Evolutionary conservation across 2,113 vertebrate genomes (phyloP), one percentile per base, ranked within the genome.

Genomic region (Andinoacara biseriatus): DNA sequence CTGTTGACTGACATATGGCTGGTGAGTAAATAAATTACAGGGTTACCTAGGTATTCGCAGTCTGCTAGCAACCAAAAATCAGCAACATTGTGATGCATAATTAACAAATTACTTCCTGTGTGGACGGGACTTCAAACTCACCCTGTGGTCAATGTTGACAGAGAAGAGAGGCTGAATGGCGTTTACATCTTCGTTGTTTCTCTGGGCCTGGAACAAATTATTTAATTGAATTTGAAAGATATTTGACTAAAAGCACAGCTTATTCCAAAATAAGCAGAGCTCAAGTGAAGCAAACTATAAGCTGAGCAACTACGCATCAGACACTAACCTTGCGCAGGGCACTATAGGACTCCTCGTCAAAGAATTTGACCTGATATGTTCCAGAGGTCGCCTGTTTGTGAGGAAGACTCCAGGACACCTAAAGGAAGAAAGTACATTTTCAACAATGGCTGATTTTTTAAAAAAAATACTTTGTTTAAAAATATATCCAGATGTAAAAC

Each of bases 341-440:
- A 18, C 96, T 97, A 88, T 97, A 98, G 2, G 97, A 97, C 80
- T 98, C 97, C 87, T 98, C 97, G 4, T 98, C 97, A 0, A 97
- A 98, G 94, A 98, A 98, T 76, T 97, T 97, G 62, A 98, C 97
- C 86, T 97, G 96, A 11, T 98, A 97, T 58, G 97, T 97, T 33
- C 97, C 97, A 0, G 97, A 97, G 2, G 94, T 95, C 67, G 97
- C 97, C 17, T 94, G 95, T 87, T 96, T 97, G 90, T 98, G 97
- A 63, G 97, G 96, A 87, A 97, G 87, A 83, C 97, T 98, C 97
- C 97, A 98, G 7, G 97, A 98, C 2, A 98, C 97, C 97, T 98
- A 88, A 80, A 10, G 15, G 11, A 83, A 58, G 4, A 77, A 69
- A 56, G 17, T 3, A 33, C 18, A 31, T 10, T 11, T 9, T 56